phyloP scores from a whole-genome alignment of 2,113 vertebrate species.

The Mirza zaza region DNA sequence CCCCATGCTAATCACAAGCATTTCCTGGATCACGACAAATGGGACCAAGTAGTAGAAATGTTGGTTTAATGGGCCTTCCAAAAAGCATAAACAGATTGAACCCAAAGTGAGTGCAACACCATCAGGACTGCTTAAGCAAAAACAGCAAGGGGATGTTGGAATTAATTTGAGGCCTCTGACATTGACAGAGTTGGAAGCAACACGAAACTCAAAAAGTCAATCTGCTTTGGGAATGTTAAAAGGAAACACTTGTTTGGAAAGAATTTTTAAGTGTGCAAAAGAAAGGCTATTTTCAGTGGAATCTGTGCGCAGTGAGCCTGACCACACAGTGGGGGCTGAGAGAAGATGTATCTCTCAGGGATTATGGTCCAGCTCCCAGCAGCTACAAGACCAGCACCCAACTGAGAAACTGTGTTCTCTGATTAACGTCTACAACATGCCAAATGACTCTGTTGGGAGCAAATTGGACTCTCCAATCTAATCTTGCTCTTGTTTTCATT shows the following conservation, averaged over 20 bases:
- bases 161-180: constrained; percentile 50
- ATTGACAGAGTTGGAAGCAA: constrained; percentile 68
- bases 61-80: not conserved
- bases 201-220: constrained; percentile 55
- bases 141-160: constrained; percentile 21
- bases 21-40: not conserved
- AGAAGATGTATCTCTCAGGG: constrained; percentile 30
- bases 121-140: constrained; percentile 34
- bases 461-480: constrained; percentile 61
- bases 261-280: constrained; percentile 49
- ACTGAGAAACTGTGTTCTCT: constrained; percentile 9
- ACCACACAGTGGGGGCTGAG: constrained; percentile 17
- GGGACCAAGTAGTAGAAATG: not conserved
- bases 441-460: constrained; percentile 49
- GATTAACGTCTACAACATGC: rapidly evolving
- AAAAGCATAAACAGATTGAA: not conserved
- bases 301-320: constrained; percentile 39
- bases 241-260: constrained; percentile 72
- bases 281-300: constrained; percentile 51
- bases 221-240: constrained; percentile 68
- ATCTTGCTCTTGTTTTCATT: constrained; percentile 53
- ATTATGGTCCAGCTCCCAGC: not conserved
- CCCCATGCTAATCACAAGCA: not conserved
- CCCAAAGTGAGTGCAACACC: constrained; percentile 46
- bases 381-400: not conserved